These are phyloP conservation scores for Drosophila helvetica DNA, from an alignment of 2,888 invertebrate genomes.

Conservation along the genomic window DNA sequence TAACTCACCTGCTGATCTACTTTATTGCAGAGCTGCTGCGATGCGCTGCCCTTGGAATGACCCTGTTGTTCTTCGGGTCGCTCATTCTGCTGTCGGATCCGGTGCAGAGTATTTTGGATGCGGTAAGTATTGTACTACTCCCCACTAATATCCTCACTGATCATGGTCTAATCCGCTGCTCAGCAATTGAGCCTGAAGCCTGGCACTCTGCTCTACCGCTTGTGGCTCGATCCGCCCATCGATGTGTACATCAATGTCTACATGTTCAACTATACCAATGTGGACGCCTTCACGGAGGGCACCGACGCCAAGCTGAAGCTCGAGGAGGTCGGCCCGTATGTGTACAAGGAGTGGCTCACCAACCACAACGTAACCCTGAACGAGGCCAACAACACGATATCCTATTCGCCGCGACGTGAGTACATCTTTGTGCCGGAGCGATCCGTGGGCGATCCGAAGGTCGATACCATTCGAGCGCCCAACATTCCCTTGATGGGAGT, in stretches of 20 bases:
- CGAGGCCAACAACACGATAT: conserved; percentile 87
- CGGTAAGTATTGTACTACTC: conserved; percentile 69
- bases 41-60: conserved; percentile 77
- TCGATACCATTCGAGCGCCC: conserved; percentile 87
- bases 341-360: conserved; percentile 89
- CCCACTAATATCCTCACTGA: background rate
- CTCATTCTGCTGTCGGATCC: conserved; percentile 78
- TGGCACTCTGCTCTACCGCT: conserved; percentile 86
- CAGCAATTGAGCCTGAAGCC: conserved; percentile 84
- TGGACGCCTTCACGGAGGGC: conserved; percentile 87
- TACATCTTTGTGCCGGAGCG: conserved; percentile 87
- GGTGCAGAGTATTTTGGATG: conserved; percentile 74
- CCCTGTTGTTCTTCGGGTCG: conserved; percentile 74
- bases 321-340: conserved; percentile 91
- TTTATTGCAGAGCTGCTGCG: conserved; percentile 78
- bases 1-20: conserved; percentile 67
- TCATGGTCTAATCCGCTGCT: background rate
- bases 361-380: conserved; percentile 88
- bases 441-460: conserved; percentile 87
- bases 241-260: conserved; percentile 88
- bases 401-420: conserved; percentile 86
- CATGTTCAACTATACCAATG: conserved; percentile 92
- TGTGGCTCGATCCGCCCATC: conserved; percentile 88
- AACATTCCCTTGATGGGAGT: conserved; percentile 89
- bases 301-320: conserved; percentile 87